Conservation (phyloP, 1,140 invertebrate genomes). For the Cataglyphis hispanica region DNA sequence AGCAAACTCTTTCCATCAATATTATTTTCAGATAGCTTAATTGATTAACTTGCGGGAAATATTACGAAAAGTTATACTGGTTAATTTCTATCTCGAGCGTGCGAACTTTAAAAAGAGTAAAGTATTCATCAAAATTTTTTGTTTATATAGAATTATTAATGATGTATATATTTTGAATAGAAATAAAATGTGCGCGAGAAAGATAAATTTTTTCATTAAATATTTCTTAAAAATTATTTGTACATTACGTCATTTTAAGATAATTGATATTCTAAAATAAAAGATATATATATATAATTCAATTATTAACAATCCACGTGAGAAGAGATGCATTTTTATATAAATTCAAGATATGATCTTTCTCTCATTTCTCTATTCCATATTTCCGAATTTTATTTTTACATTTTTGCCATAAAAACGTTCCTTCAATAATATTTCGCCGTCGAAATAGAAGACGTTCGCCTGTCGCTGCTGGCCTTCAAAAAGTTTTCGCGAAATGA, state of each 20-base stretch:
- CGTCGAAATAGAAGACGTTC: background rate
- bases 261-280: no score
- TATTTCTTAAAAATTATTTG: background rate
- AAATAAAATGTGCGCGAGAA: background rate
- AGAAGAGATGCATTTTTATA: background rate
- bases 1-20: slow-evolving; percentile 6
- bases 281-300: no score
- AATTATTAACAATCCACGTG: no score
- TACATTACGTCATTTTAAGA: background rate
- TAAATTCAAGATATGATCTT: background rate
- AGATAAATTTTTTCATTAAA: background rate
- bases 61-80: background rate
- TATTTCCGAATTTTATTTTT: background rate
- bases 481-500: slow-evolving; percentile 52
- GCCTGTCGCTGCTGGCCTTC: background rate
- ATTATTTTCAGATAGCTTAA: slow-evolving; percentile 14
- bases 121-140: background rate
- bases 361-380: no score
- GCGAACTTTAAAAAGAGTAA: background rate
- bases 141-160: background rate
- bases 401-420: background rate
- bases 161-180: background rate
- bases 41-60: background rate
- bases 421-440: background rate
- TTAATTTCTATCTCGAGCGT: background rate